Evolutionary conservation across 2,888 invertebrate species (phyloP).

Genomic region (Diarsia rubi): DNA sequence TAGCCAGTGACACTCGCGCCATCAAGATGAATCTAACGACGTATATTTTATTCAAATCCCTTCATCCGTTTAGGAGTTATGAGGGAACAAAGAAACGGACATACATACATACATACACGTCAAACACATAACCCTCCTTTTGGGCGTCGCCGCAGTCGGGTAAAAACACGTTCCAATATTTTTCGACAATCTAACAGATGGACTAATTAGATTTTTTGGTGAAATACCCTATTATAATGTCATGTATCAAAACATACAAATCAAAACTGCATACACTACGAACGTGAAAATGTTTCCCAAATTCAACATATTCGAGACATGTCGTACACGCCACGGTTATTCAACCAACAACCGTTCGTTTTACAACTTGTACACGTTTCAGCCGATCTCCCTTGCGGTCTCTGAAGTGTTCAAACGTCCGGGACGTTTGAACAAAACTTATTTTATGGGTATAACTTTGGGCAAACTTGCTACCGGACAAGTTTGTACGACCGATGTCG

Average conservation of each 20-base stretch:
- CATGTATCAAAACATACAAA: neutral
- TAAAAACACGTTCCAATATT: no score
- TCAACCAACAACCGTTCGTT: conserved; percentile 43
- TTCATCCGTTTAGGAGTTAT: no score
- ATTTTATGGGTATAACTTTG: conserved; percentile 56
- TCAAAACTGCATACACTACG: neutral
- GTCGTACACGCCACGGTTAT: conserved; percentile 27
- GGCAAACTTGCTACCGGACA: conserved; percentile 37
- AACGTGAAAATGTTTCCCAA: neutral
- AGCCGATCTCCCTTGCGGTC: conserved; percentile 22
- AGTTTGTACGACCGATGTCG: conserved; percentile 44
- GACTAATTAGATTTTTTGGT: no score
- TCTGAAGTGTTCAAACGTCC: conserved; percentile 55
- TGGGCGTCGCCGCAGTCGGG: no score
- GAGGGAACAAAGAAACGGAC: no score
- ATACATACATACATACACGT: no score
- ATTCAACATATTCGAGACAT: conserved; percentile 34
- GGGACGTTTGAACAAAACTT: conserved; percentile 55
- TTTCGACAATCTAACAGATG: no score
- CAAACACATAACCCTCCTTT: no score
- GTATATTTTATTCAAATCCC: no score
- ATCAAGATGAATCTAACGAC: no score
- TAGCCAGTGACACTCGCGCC: no score
- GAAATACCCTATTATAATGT: no score
- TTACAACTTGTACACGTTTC: conserved; percentile 49